Conservation (phyloP, 2,888 invertebrate genomes). For the Leptinotarsa peninsularis region DNA sequence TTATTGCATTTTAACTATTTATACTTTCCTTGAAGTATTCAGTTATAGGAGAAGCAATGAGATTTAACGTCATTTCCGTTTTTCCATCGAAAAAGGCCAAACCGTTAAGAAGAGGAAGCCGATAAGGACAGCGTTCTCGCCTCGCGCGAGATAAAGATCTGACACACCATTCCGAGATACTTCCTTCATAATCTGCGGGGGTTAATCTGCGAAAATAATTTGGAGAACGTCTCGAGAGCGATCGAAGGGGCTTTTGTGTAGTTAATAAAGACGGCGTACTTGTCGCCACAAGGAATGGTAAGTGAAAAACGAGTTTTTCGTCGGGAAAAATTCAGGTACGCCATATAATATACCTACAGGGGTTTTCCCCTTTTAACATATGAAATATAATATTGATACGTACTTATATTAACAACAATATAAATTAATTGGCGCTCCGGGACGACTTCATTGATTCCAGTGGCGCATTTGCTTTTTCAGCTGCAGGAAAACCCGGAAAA, state of each 20-base stretch:
- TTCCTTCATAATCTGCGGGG: conserved; percentile 7
- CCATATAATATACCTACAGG: too few relatives aligned
- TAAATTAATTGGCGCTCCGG: too few relatives aligned
- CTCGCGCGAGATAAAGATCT: conserved; percentile 11
- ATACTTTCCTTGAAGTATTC: conserved; percentile 34
- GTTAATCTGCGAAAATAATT: conserved; percentile 10
- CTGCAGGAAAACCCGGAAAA: too few relatives aligned
- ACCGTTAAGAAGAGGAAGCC: conserved; percentile 42
- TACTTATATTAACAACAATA: too few relatives aligned
- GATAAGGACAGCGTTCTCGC: conserved; percentile 25
- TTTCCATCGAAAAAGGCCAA: conserved; percentile 30
- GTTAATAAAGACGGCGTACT: background rate
- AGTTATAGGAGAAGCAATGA: conserved; percentile 36
- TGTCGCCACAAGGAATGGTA: background rate
- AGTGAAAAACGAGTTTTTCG: background rate
- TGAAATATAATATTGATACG: too few relatives aligned
- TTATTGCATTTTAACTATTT: conserved; percentile 38
- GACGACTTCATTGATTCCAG: too few relatives aligned
- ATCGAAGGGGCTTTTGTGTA: conserved; percentile 5
- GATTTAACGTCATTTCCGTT: conserved; percentile 40
- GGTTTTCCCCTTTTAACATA: too few relatives aligned
- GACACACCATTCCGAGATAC: background rate
- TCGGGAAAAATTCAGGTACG: too few relatives aligned
- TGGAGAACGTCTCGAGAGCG: background rate
- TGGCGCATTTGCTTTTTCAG: too few relatives aligned